Evolutionary conservation across 2,888 invertebrate genomes (phyloP).

Genomic region (Halocaridina rubra): DNA sequence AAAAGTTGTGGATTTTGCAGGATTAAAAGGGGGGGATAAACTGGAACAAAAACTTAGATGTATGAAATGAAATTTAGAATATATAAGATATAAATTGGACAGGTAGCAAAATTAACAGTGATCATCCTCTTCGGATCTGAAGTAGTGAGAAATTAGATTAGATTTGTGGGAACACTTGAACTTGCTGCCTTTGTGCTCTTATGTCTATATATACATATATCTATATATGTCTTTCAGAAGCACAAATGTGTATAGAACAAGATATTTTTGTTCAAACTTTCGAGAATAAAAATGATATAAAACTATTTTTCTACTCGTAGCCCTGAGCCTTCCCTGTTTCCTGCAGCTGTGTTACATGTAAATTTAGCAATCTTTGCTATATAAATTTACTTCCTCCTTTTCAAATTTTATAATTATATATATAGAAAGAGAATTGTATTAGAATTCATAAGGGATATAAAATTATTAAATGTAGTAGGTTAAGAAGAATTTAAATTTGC

Average conservation of each 20-base stretch:
- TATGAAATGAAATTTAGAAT: no score
- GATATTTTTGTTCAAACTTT: slow-evolving; percentile 51
- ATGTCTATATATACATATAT: no score
- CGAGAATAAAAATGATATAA: slow-evolving; percentile 34
- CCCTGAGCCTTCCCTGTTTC: slow-evolving; percentile 45
- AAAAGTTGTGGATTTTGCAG: no score
- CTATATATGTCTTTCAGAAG: slow-evolving; percentile 53
- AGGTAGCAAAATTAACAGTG: no score
- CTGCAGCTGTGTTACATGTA: slow-evolving; percentile 27
- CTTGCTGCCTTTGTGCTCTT: slow-evolving; percentile 39
- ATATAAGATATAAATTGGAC: no score
- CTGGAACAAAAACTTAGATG: no score
- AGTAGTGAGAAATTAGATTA: no score
- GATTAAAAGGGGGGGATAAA: no score
- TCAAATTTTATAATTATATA: slow-evolving; percentile 36
- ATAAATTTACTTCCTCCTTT: slow-evolving; percentile 25
- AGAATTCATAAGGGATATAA: slow-evolving; percentile 35
- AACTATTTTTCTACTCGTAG: slow-evolving; percentile 57
- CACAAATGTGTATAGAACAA: slow-evolving; percentile 49
- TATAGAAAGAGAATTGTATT: slow-evolving; percentile 31
- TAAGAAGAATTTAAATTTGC: slow-evolving; percentile 51
- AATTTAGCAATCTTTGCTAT: slow-evolving; percentile 34
- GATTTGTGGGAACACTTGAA: neutral
- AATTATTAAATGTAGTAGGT: slow-evolving; percentile 46
- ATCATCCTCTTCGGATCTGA: no score